Base-by-base conservation (phyloP, 2,888 invertebrate species). In the Chymomyza amoena region DNA sequence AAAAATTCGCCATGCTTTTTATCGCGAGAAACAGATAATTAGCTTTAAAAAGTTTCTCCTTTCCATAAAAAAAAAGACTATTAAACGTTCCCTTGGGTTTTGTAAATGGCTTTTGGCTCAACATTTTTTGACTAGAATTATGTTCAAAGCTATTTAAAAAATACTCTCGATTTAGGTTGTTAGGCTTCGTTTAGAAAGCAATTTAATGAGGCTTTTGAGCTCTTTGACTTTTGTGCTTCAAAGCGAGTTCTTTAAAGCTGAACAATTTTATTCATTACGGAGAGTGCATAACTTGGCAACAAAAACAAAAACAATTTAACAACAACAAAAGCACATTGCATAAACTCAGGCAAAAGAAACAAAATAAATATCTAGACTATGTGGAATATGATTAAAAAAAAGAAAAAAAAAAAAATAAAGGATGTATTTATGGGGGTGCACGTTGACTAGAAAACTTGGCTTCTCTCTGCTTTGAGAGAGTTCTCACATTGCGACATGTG, bases 281-380 rank as follows among this genome's bases (percentile, higher is more conserved):
- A 54, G 9, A 20, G 16, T 54, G 54, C 54, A 54, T 18, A 10
- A 16, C 3, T 5, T 5, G 54, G 10, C 1, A 16, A 54, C 25
- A 57, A 13, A 54, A 16, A 54, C 1, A 16, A n/a, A n/a, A n/a
- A n/a, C n/a, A n/a, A n/a, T n/a, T n/a, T n/a, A n/a, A 16, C 15
- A 15, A 13, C 86, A 78, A 78, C 80, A 70, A 63, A 25, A 25
- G 25, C 4, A 25, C 75, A 80, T 83, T 83, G 83, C 84, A 83
- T 82, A 83, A 87, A 78, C 87, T 69, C 80, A 80, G 84, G 87
- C 84, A 60, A 32, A 15, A 25, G 10, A 32, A 73, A 74, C 73
- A 69, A 84, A 77, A 73, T 72, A 56, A 72, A 20, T 57, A 20
- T 25, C 1, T 57, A 1, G 13, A 20, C 54, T 18, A 5, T 3